Conservation (phyloP, 2,888 invertebrate genomes). For the Pterobdella sp. region DNA sequence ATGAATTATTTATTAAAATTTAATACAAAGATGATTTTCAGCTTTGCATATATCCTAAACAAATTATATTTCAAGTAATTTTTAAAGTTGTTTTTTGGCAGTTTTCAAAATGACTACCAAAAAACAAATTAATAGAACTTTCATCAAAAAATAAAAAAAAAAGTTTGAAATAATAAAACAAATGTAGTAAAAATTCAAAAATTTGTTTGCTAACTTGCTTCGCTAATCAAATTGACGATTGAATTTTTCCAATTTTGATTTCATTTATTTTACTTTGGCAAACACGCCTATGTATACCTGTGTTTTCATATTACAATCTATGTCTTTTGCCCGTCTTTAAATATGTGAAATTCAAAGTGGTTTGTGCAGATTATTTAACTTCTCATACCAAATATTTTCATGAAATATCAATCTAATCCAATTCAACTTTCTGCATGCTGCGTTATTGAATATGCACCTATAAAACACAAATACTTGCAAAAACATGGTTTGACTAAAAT, state of each 20-base stretch:
- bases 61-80: not conserved
- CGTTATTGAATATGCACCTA: too few species aligned
- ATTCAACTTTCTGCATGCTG: too few species aligned
- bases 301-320: not conserved
- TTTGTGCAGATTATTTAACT: too few species aligned
- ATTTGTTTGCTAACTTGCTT: not conserved
- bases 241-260: constrained; percentile 13
- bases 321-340: not conserved
- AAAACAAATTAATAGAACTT: not conserved
- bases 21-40: too few species aligned
- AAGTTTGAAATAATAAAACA: not conserved
- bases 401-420: too few species aligned
- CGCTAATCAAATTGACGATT: constrained; percentile 13
- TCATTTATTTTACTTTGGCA: constrained; percentile 9
- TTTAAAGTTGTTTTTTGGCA: not conserved
- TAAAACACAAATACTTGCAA: too few species aligned
- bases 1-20: not conserved
- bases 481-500: too few species aligned
- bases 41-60: not conserved
- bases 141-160: not conserved
- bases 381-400: too few species aligned
- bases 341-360: too few species aligned
- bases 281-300: not conserved
- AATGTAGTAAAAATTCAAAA: not conserved
- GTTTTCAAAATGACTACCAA: not conserved